Base-by-base conservation (phyloP, 2,797 vertebrate genomes). In the Bradypus variegatus region DNA sequence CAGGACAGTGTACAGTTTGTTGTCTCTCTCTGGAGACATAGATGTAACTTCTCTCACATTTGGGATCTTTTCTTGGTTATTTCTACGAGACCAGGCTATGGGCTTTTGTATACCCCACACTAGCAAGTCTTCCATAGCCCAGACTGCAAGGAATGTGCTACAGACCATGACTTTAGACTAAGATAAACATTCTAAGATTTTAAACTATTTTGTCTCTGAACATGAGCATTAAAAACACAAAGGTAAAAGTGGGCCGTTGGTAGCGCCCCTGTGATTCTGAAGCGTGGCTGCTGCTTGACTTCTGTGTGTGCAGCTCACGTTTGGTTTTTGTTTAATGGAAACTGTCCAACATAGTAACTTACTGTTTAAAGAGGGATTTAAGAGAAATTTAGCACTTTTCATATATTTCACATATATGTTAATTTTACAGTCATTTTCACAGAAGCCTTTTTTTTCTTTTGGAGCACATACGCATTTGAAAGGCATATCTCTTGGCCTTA, bases 21-120 rank as follows among this genome's bases (percentile, higher is more conserved):
- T 48, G 55, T 58, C 18, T 16, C 29, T 5, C 29, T 21, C 1
- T 23, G 5, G 16, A 70, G 69, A 64, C 18, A 1, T 11, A 11
- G 9, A 16, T 14, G 15, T 31, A 19, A 7, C 21, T 3, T 6
- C 31, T 48, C 0, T n/a, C 18, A 7, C 8, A 2, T 5, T 1
- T 3, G 23, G 45, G 0, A 3, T 8, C 41, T 23, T 25, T 27
- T 19, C 38, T 15, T 4, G 5, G 16, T 9, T 70, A 11, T 67
- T 31, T 31, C 14, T n/a, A 16, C n/a, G 16, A 8, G 6, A 36
- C 41, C 2, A 27, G 15, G 8, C 9, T 21, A 16, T 48, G 41
- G 45, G 13, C 16, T 64, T 16, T 29, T 19, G 14, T 19, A 13
- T 15, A 14, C 27, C 53, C 64, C 55, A 2, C 50, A 77, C n/a